Base-by-base conservation (phyloP, 2,797 vertebrate genomes). In the Microctenopoma lineatum region DNA sequence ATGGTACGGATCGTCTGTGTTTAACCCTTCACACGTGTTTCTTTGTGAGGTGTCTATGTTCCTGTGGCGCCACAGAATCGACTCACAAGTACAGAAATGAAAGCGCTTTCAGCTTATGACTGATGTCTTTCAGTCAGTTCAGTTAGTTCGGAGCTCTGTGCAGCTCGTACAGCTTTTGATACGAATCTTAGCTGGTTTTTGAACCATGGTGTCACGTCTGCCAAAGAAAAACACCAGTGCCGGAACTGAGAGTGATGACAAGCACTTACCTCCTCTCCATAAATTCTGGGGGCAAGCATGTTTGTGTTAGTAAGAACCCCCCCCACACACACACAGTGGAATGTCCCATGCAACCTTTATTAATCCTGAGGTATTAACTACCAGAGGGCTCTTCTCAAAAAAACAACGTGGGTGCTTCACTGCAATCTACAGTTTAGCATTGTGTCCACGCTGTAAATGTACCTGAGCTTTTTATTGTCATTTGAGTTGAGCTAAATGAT, bases 221-320 rank as follows among this genome's bases (percentile, higher is more conserved):
- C 44, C 29, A 6, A 59, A 25, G 39, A 46, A 45, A 18, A 26
- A 11, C 29, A 50, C 42, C 47, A 41, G 34, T 39, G 52, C 0
- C 0, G 36, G 74, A 79, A 79, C 56, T 12, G 66, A 75, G 32
- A 80, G 48, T 21, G 21, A 21, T 80, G 66, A 72, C 6, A 7
- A 32, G 9, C 21, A 50, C 66, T 50, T 46, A 39, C 45, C 61
- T n/a, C 44, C 39, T 4, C 15, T 41, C 26, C 44, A 29, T 11
- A 32, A 34, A 38, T 53, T 10, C n/a, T 27, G 5, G 10, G 7
- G 2, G 3, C 5, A 11, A 8, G 1, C 29, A 21, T 60, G 18
- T 38, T 38, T 7, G 29, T 26, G 25, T 32, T 48, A 38, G 61
- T 50, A 39, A 53, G 2, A 15, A 5, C 27, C 5, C 52, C 52